Percentiles rank a stretch among this genome's conserved stretches.
Evolutionary conservation across 2,797 vertebrate genomes (phyloP).

Genomic region (Crocodylus rhombifer): DNA sequence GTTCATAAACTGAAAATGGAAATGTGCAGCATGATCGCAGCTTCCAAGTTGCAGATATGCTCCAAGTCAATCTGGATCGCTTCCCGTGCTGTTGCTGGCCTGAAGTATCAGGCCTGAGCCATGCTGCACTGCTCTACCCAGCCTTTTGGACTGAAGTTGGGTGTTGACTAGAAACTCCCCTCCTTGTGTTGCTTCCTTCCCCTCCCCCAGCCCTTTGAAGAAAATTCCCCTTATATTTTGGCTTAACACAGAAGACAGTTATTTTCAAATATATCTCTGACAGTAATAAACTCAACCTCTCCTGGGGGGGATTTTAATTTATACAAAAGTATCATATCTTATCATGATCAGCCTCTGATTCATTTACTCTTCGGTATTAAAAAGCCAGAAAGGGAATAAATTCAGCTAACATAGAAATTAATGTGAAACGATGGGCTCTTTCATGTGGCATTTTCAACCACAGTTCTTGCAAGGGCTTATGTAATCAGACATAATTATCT

Average conservation of each 20-base stretch:
- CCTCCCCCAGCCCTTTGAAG: neutral
- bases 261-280: constrained; percentile 57
- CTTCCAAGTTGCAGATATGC: neutral
- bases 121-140: neutral
- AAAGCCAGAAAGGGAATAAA: constrained; percentile 78
- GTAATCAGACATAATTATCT: constrained; percentile 80
- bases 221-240: constrained; percentile 7
- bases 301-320: constrained; percentile 70
- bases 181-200: neutral
- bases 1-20: neutral
- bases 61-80: neutral
- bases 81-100: neutral
- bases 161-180: too few species aligned
- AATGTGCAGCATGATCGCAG: neutral
- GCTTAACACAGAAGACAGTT: constrained; percentile 23
- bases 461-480: constrained; percentile 71
- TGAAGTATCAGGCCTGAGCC: neutral
- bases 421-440: constrained; percentile 74
- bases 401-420: constrained; percentile 66
- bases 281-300: constrained; percentile 39
- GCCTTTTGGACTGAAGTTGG: neutral
- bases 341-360: constrained; percentile 69
- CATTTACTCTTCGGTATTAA: constrained; percentile 65
- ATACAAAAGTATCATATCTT: constrained; percentile 71
- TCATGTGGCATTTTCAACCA: constrained; percentile 75